A percentile compares a stretch with the other conserved stretches of the same genome.
Conservation (phyloP, 2,888 invertebrate genomes). For the Lordiphosa fenestrarum region DNA sequence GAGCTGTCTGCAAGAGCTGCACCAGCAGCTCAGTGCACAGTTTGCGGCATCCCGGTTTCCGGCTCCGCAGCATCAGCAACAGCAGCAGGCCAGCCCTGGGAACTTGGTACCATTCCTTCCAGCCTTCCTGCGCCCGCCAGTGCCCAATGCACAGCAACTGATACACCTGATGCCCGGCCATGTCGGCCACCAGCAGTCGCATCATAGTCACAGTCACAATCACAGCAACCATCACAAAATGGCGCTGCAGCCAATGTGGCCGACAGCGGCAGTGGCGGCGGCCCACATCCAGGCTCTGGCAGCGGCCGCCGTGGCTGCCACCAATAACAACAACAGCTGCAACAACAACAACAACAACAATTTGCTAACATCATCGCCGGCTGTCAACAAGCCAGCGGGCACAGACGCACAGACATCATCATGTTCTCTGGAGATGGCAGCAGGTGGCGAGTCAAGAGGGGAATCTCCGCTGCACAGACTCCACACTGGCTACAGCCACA, state of each 20-base stretch:
- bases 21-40: slow-evolving; percentile 75
- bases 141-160: slow-evolving; percentile 77
- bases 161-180: slow-evolving; percentile 72
- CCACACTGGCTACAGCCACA: slow-evolving; percentile 35
- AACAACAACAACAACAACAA: slow-evolving; percentile 27
- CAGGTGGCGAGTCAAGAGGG: slow-evolving; percentile 21
- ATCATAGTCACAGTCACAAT: slow-evolving; percentile 28
- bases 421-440: slow-evolving; percentile 11
- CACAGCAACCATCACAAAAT: slow-evolving; percentile 28
- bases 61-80: slow-evolving; percentile 42
- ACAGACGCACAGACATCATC: slow-evolving; percentile 10
- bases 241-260: slow-evolving; percentile 76
- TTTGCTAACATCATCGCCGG: slow-evolving; percentile 4
- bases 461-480: slow-evolving; percentile 36
- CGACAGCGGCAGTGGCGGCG: slow-evolving; percentile 86
- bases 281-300: slow-evolving; percentile 83
- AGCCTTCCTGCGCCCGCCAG: slow-evolving; percentile 75
- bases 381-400: slow-evolving; percentile 6
- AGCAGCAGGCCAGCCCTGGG: slow-evolving; percentile 37
- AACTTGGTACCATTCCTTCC: slow-evolving; percentile 77
- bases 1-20: slow-evolving; percentile 75
- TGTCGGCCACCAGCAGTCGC: slow-evolving; percentile 21
- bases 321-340: slow-evolving; percentile 44
- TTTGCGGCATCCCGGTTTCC: slow-evolving; percentile 51
- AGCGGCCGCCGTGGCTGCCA: slow-evolving; percentile 71